Evolutionary conservation across 2,888 invertebrate genomes (phyloP).

Genomic region (Apotomis turbidana): DNA sequence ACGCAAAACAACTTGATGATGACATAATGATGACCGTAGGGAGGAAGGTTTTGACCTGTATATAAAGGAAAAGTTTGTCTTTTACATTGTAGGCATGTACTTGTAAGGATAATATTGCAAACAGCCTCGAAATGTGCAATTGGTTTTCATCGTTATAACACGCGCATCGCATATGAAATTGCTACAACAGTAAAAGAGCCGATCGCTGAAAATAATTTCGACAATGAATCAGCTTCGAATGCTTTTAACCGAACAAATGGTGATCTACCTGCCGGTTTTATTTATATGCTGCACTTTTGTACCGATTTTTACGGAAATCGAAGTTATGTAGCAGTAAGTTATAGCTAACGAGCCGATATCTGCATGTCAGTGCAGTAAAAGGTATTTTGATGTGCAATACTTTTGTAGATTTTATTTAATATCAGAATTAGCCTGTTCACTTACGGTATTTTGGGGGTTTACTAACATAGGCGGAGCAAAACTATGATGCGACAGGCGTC

Average conservation of each 20-base stretch:
- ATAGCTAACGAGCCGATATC: slow-evolving; percentile 5
- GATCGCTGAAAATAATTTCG: slow-evolving; percentile 25
- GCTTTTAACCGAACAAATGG: slow-evolving; percentile 15
- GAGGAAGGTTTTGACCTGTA: too few species aligned
- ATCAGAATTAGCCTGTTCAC: too few species aligned
- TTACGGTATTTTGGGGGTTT: too few species aligned
- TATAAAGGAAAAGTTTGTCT: too few species aligned
- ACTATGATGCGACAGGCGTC: too few species aligned
- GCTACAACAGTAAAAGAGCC: background rate
- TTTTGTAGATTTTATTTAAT: too few species aligned
- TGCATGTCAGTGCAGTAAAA: too few species aligned
- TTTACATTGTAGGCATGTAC: too few species aligned
- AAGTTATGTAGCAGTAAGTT: slow-evolving; percentile 2
- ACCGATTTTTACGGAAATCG: slow-evolving; percentile 9
- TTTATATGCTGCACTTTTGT: slow-evolving; percentile 19
- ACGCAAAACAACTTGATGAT: too few species aligned
- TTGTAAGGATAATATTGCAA: background rate
- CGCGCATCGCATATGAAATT: background rate
- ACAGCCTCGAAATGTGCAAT: background rate
- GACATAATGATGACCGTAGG: too few species aligned
- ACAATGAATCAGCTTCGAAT: slow-evolving; percentile 13
- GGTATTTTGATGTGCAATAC: too few species aligned
- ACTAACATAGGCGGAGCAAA: too few species aligned
- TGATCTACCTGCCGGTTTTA: slow-evolving; percentile 29
- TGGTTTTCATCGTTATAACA: background rate